Evolutionary conservation across 1,140 invertebrate species (phyloP).

Genomic region (Hycleus phaleratus): DNA sequence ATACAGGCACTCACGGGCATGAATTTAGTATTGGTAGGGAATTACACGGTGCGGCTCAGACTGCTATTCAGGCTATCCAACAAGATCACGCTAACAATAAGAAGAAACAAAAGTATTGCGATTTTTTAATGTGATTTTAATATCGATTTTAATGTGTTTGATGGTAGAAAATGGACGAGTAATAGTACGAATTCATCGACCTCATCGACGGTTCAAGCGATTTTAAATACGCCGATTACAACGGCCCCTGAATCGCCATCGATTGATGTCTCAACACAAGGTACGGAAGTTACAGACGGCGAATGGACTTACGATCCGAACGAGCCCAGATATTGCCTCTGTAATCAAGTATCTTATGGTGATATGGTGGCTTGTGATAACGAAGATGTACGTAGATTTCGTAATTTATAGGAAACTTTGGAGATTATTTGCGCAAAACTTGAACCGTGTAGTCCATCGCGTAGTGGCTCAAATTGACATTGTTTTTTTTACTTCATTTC

Average conservation of each 20-base stretch:
- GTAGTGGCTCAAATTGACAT: too few relatives aligned
- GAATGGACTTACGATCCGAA: conserved; percentile 82
- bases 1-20: conserved; percentile 50
- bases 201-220: conserved; percentile 22
- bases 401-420: background rate
- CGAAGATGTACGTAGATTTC: conserved; percentile 60
- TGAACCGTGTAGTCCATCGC: too few relatives aligned
- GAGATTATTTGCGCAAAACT: too few relatives aligned
- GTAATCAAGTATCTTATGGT: conserved; percentile 96
- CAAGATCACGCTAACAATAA: conserved; percentile 49
- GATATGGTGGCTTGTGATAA: conserved; percentile 99
- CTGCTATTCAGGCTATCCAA: conserved; percentile 67
- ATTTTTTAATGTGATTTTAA: background rate
- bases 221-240: conserved; percentile 14
- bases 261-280: conserved; percentile 25
- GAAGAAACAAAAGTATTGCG: conserved; percentile 55
- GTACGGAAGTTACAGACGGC: conserved; percentile 33
- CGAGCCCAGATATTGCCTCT: conserved; percentile 94
- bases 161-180: conserved; percentile 24
- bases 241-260: conserved; percentile 27
- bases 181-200: conserved; percentile 17
- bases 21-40: conserved; percentile 54
- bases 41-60: conserved; percentile 68
- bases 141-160: conserved; percentile 8
- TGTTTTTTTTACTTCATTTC: too few relatives aligned